A percentile compares a stretch with the other conserved stretches of the same genome.
These are phyloP conservation scores for Chionomys nivalis DNA, from an alignment of 2,113 vertebrate species.

Conservation along the genomic window DNA sequence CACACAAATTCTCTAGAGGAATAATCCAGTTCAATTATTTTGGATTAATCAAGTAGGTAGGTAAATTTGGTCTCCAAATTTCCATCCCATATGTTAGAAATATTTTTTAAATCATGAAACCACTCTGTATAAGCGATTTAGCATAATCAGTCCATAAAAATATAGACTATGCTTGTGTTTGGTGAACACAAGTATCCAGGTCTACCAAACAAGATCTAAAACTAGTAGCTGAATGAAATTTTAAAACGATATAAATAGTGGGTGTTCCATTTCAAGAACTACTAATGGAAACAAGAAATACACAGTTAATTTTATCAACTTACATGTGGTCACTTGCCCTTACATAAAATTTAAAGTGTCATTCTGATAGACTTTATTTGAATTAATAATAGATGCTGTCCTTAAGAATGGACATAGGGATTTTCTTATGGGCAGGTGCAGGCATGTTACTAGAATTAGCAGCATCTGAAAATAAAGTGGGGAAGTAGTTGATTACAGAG, in stretches of 20 bases:
- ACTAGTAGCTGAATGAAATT: neutral
- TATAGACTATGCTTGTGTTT: neutral
- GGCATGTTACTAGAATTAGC: neutral
- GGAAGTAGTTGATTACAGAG: neutral
- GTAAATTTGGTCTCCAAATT: slow-evolving; percentile 19
- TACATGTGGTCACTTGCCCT: neutral
- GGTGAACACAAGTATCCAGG: neutral
- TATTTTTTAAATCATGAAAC: slow-evolving; percentile 14
- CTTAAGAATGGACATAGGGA: neutral
- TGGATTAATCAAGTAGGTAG: slow-evolving; percentile 20
- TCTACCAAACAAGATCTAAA: neutral
- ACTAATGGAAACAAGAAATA: neutral
- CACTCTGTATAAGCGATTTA: neutral
- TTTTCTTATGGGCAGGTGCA: neutral
- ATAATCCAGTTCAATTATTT: slow-evolving; percentile 60
- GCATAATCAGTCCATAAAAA: neutral
- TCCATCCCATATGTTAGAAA: slow-evolving; percentile 31
- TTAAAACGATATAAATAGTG: neutral
- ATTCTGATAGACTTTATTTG: neutral
- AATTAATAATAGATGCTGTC: neutral
- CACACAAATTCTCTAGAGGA: slow-evolving; percentile 50
- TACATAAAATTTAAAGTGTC: neutral
- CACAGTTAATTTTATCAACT: neutral
- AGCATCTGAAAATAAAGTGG: neutral
- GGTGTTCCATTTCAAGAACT: slow-evolving; percentile 1